Percentiles rank a stretch among this genome's conserved stretches.
Conservation (phyloP, 1,140 invertebrate species). For the Tetraneura akinire region DNA sequence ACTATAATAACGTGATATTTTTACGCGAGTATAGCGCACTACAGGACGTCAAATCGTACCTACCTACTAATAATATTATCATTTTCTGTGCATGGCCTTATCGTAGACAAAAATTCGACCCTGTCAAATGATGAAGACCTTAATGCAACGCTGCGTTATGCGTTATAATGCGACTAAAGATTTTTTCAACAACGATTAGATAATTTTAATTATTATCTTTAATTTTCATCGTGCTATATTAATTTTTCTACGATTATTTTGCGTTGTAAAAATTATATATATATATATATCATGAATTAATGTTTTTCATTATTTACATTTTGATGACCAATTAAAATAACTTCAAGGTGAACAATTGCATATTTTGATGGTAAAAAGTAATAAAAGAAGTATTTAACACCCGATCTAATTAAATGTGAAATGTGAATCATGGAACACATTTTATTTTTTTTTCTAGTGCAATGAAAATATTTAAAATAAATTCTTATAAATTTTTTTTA, state of each 20-base stretch:
- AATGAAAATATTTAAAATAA: too few species aligned
- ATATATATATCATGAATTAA: not conserved
- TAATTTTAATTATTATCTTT: not conserved
- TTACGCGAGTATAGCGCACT: constrained; percentile 1
- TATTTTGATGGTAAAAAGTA: not conserved
- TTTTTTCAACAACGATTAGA: not conserved
- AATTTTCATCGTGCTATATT: not conserved
- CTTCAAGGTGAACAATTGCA: not conserved
- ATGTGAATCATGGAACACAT: too few species aligned
- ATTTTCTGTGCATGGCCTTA: not conserved
- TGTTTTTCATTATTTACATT: not conserved
- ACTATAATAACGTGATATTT: not conserved
- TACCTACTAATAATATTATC: not conserved
- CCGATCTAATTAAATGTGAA: not conserved
- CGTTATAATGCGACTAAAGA: not conserved
- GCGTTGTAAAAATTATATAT: not conserved
- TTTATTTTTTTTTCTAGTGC: too few species aligned
- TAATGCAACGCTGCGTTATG: too few species aligned
- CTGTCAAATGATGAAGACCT: not conserved
- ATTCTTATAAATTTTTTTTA: too few species aligned
- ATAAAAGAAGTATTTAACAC: too few species aligned
- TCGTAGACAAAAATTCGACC: not conserved
- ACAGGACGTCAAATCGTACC: not conserved
- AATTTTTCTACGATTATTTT: not conserved
- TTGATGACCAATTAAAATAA: not conserved